Evolutionary conservation across 1,140 invertebrate species (phyloP).

Genomic region (Sarcophaga peregrina): DNA sequence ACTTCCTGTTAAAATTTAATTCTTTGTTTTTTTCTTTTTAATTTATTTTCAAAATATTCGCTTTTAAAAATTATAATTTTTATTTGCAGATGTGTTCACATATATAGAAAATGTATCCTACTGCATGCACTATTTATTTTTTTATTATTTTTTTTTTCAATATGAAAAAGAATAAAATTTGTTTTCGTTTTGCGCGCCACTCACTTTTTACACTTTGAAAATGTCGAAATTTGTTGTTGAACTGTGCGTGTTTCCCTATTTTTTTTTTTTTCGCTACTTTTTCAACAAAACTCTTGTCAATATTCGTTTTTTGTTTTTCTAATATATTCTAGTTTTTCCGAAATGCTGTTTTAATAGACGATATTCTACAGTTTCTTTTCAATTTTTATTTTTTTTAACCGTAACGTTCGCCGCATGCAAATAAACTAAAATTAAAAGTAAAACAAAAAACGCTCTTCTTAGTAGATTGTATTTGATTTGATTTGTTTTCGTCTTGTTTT

Average conservation of each 20-base stretch:
- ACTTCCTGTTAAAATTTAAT: not conserved
- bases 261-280: constrained; percentile 10
- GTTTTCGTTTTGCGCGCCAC: constrained; percentile 12
- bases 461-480: constrained; percentile 12
- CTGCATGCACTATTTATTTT: not conserved
- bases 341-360: not conserved
- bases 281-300: constrained; percentile 17
- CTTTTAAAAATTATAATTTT: not conserved
- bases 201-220: constrained; percentile 16
- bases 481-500: not conserved
- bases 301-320: constrained; percentile 3
- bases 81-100: not conserved
- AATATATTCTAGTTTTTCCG: constrained; percentile 10
- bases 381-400: constrained; percentile 15
- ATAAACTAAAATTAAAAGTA: constrained; percentile 19
- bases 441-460: constrained; percentile 18
- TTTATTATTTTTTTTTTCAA: not conserved
- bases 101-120: too few relatives aligned
- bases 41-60: too few relatives aligned
- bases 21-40: not conserved
- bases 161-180: not conserved
- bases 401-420: constrained; percentile 45
- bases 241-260: not conserved
- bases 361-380: not conserved
- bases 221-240: not conserved